Percentiles rank a stretch among this genome's conserved stretches.
Evolutionary conservation across 2,888 invertebrate genomes (phyloP).

Genomic region (Pollenia labialis): DNA sequence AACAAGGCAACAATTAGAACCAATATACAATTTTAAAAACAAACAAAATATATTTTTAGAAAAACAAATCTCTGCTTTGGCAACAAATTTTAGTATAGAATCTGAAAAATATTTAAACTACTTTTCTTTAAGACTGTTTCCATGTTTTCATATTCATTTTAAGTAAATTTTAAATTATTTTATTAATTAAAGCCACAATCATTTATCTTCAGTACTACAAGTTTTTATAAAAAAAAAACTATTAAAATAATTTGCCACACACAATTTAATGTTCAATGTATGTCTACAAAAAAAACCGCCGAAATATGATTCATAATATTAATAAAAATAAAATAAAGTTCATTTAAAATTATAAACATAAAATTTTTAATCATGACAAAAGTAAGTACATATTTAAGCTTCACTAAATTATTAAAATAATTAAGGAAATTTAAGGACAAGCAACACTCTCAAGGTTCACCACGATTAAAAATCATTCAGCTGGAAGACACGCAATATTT

Average conservation of each 20-base stretch:
- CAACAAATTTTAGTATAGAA: no score
- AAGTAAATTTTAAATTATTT: no score
- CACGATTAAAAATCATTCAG: not conserved
- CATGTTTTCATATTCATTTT: no score
- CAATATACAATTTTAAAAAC: no score
- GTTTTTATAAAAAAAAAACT: slow-evolving; percentile 14
- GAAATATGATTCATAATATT: slow-evolving; percentile 53
- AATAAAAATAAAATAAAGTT: slow-evolving; percentile 44
- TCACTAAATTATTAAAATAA: not conserved
- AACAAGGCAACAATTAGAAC: no score
- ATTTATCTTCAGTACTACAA: not conserved
- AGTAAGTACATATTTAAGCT: slow-evolving; percentile 28
- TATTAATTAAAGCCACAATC: no score
- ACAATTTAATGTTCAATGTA: slow-evolving; percentile 57
- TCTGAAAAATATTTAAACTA: no score
- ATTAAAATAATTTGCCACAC: slow-evolving; percentile 22
- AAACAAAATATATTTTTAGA: no score
- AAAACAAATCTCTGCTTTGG: no score
- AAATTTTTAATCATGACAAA: not conserved
- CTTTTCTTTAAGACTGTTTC: no score
- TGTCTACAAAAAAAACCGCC: slow-evolving; percentile 43
- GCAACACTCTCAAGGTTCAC: slow-evolving; percentile 4
- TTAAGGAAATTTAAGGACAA: not conserved
- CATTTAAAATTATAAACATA: slow-evolving; percentile 27
- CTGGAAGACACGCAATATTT: no score